Percentiles rank a stretch among this genome's conserved stretches.
These are phyloP conservation scores for Liolophura sinensis DNA, from an alignment of 1,140 invertebrate species.

Conservation along the genomic window DNA sequence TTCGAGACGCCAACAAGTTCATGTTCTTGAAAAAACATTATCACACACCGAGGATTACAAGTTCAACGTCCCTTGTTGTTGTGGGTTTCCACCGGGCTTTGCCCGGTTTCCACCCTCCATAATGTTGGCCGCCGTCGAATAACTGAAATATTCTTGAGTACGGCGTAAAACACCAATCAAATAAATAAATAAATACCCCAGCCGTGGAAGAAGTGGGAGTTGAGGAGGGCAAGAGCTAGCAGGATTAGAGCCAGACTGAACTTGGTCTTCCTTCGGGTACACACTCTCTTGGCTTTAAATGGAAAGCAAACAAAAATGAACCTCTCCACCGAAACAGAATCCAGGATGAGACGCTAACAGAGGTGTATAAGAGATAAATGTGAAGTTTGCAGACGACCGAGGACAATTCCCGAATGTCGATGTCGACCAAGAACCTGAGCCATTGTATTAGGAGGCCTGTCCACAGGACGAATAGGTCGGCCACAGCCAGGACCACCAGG, in stretches of 20 bases:
- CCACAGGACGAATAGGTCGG: not conserved
- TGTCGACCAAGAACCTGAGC: not conserved
- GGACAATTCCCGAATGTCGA: slow-evolving; percentile 2
- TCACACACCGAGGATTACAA: too few species aligned
- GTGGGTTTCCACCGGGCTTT: too few species aligned
- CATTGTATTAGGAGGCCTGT: not conserved
- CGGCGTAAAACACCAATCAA: too few species aligned
- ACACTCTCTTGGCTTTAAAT: slow-evolving; percentile 39
- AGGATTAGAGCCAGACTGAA: slow-evolving; percentile 19
- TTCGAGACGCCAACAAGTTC: too few species aligned
- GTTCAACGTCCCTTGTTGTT: too few species aligned
- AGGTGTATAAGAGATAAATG: slow-evolving; percentile 4
- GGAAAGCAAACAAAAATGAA: slow-evolving; percentile 25
- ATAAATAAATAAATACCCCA: too few species aligned
- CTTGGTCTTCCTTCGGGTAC: slow-evolving; percentile 38
- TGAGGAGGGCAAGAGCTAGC: too few species aligned
- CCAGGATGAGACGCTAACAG: slow-evolving; percentile 8
- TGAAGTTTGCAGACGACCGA: slow-evolving; percentile 5
- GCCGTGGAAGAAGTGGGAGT: too few species aligned
- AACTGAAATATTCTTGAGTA: too few species aligned
- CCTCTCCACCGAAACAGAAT: slow-evolving; percentile 18
- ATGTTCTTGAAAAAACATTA: too few species aligned
- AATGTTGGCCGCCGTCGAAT: too few species aligned
- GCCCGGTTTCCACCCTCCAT: too few species aligned
- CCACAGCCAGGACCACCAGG: not conserved